These are phyloP conservation scores for Protodeltote pygarga DNA, from an alignment of 2,888 invertebrate genomes.

Conservation along the genomic window DNA sequence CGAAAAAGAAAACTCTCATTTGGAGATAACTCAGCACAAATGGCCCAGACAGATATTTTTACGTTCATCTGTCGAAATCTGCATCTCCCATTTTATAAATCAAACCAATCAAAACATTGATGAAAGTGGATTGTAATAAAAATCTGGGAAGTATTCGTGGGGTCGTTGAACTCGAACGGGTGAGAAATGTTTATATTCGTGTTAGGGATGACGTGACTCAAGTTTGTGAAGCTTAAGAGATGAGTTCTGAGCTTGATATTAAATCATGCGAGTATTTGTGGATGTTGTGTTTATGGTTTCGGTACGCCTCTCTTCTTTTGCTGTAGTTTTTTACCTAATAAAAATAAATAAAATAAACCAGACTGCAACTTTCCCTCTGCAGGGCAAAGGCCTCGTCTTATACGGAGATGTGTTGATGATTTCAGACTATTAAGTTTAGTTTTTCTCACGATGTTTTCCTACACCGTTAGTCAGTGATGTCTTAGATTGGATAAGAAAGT, in stretches of 20 bases:
- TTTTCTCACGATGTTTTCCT: too few relatives aligned
- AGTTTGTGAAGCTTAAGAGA: constrained; percentile 7
- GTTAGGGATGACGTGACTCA: constrained; percentile 27
- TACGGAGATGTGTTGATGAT: too few relatives aligned
- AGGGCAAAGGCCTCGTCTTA: too few relatives aligned
- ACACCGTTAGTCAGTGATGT: too few relatives aligned
- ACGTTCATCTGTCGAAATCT: constrained; percentile 1
- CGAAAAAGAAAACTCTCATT: constrained; percentile 8
- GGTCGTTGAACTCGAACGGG: constrained; percentile 60
- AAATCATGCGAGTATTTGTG: constrained; percentile 6
- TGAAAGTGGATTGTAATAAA: constrained; percentile 48
- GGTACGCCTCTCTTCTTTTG: not conserved
- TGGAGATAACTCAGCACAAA: constrained; percentile 3
- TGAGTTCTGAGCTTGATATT: constrained; percentile 10
- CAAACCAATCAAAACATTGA: constrained; percentile 37
- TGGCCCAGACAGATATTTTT: constrained; percentile 17
- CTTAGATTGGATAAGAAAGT: too few relatives aligned
- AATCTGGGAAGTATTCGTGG: constrained; percentile 47
- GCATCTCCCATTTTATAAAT: constrained; percentile 16
- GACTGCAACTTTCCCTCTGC: too few relatives aligned
- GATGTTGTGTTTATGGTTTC: constrained; percentile 13
- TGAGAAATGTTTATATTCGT: constrained; percentile 57
- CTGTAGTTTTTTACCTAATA: constrained; percentile 2
- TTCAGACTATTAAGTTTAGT: too few relatives aligned
- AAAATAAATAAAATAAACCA: not conserved